Base-by-base conservation (phyloP, 2,888 invertebrate species). In the Dermolepida albohirtum region DNA sequence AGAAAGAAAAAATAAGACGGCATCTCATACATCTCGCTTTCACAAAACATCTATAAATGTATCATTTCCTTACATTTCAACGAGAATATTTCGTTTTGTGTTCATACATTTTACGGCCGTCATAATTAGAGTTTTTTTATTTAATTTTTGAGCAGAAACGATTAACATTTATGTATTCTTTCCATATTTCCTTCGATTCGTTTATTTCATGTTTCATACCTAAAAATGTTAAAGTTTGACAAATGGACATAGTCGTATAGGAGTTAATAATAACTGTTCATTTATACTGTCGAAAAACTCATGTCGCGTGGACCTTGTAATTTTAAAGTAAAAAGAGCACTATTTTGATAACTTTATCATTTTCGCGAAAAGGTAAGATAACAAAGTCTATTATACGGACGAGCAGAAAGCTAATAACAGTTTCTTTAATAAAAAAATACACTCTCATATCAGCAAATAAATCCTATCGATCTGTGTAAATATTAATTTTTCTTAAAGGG, bases 1-100 rank as follows among this genome's bases (percentile, higher is more conserved):
- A 59, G 44, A 59, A 44, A 5, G 59, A 57, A 59, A 44, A 59
- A 59, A 59, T 57, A 39, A 44, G 10, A 10, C 44, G 10, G 41
- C 10, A 7, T 14, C 29, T 8, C 29, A 12, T 10, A 44, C 44
- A 1, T 29, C 44, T 17, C 44, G 34, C 59, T 29, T 59, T 44
- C 59, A 59, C 14, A 16, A 34, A 59, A 59, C 59, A 44, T 44
- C 59, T 44, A 44, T 59, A 59, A 59, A 59, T 59, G 59, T 44
- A 59, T 59, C 59, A 59, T 59, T 59, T 59, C 59, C 44, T 59
- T 59, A 59, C 44, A 59, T 59, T 59, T 44, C 44, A 44, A 29
- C 14, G 40, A 14, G 44, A 27, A 12, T 59, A 27, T 14, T 14
- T 44, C 44, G 43, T 59, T 57, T 59, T 59, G 12, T 44, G 44